These are phyloP conservation scores for Zoanthus gigantus DNA, from an alignment of 92 coral and sea anemone genomes.

Conservation along the genomic window DNA sequence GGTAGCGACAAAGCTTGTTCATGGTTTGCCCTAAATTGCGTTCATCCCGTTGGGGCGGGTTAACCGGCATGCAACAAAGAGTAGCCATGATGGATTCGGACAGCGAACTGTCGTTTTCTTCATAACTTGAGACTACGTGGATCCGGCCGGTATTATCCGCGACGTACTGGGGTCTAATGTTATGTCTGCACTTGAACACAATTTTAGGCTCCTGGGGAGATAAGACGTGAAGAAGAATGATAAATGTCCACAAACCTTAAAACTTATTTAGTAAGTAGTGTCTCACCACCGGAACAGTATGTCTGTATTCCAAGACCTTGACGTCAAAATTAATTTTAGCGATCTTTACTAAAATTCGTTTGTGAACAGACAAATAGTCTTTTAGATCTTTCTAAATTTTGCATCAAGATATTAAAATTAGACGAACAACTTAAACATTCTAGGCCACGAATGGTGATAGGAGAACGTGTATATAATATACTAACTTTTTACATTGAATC, in stretches of 20 bases:
- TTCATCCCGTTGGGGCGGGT: background rate
- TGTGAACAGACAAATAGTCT: too few relatives aligned
- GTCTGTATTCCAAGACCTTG: background rate
- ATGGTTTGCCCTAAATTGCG: constrained; percentile 37
- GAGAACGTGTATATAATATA: too few relatives aligned
- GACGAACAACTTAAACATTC: too few relatives aligned
- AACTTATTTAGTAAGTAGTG: background rate
- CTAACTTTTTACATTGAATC: too few relatives aligned
- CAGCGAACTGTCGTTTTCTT: constrained; percentile 50
- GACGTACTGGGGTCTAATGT: constrained; percentile 82
- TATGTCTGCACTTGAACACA: constrained; percentile 80
- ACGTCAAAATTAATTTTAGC: too few relatives aligned
- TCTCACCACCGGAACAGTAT: background rate
- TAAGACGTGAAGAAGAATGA: background rate
- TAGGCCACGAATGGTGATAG: too few relatives aligned
- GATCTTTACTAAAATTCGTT: too few relatives aligned
- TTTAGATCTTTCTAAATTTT: too few relatives aligned
- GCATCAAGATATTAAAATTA: too few relatives aligned
- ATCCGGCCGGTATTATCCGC: constrained; percentile 84
- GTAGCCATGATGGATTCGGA: constrained; percentile 6
- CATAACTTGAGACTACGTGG: constrained; percentile 78
- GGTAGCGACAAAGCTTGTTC: constrained; percentile 54
- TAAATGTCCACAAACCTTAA: background rate
- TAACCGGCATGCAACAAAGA: constrained; percentile 21
- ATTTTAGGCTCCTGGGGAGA: constrained; percentile 64